Percentiles rank a stretch among this genome's conserved stretches.
These are phyloP conservation scores for Nymphalis io DNA, from an alignment of 1,140 invertebrate genomes.

Conservation along the genomic window DNA sequence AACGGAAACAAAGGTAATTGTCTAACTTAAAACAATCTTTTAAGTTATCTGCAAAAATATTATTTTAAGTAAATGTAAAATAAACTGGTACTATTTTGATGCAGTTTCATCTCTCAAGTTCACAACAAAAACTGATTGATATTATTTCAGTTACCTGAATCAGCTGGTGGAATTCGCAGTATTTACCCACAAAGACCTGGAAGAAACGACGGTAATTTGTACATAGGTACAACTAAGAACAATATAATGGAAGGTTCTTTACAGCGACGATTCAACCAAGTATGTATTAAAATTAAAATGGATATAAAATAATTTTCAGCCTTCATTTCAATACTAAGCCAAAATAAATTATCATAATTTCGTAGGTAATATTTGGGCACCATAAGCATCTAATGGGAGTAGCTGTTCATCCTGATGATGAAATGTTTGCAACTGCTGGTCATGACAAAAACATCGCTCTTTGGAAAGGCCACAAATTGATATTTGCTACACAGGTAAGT, in stretches of 20 bases:
- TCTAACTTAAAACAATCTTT: neutral
- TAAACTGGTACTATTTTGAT: too few species aligned
- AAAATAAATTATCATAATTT: neutral
- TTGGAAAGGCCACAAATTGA: slow-evolving; percentile 92
- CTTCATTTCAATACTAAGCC: accelerated
- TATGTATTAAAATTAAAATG: slow-evolving; percentile 52
- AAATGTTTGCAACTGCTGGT: slow-evolving; percentile 95
- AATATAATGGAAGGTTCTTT: slow-evolving; percentile 96
- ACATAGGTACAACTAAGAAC: slow-evolving; percentile 95
- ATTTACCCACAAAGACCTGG: slow-evolving; percentile 93
- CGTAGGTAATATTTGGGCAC: slow-evolving; percentile 93
- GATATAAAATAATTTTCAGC: neutral
- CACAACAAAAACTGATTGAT: neutral
- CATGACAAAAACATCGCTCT: slow-evolving; percentile 95
- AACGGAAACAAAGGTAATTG: slow-evolving; percentile 89
- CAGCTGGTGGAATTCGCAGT: slow-evolving; percentile 90
- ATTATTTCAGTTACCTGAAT: slow-evolving; percentile 87
- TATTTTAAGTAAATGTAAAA: too few species aligned
- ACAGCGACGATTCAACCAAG: slow-evolving; percentile 93
- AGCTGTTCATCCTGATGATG: slow-evolving; percentile 93
- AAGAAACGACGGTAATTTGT: slow-evolving; percentile 93
- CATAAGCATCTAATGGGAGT: slow-evolving; percentile 94
- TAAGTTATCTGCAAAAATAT: too few species aligned
- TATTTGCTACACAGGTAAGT: slow-evolving; percentile 92
- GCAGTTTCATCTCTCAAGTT: too few species aligned